A percentile compares a stretch with the other conserved stretches of the same genome.
These are phyloP conservation scores for Anagyrus pseudococci DNA, from an alignment of 2,888 invertebrate genomes.

Conservation along the genomic window DNA sequence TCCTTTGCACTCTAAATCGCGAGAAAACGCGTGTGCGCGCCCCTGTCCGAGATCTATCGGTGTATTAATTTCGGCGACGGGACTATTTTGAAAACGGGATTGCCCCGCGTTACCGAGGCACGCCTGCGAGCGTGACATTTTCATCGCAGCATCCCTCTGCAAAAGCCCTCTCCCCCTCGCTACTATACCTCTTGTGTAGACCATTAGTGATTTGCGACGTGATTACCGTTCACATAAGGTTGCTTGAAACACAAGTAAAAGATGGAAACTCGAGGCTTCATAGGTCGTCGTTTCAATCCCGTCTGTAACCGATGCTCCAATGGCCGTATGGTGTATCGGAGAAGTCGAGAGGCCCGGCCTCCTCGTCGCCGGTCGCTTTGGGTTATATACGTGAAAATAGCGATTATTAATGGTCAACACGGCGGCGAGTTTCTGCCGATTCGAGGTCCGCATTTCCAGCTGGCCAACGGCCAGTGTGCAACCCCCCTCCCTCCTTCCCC, in stretches of 20 bases:
- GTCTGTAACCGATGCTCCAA: too few species aligned
- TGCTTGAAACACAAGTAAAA: too few species aligned
- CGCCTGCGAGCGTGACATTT: slow-evolving; percentile 4
- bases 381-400: slow-evolving; percentile 28
- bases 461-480: slow-evolving; percentile 27
- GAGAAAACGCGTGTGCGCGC: too few species aligned
- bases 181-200: too few species aligned
- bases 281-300: too few species aligned
- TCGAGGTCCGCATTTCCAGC: slow-evolving; percentile 28
- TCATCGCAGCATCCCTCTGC: slow-evolving; percentile 1
- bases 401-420: slow-evolving; percentile 23
- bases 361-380: too few species aligned
- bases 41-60: slow-evolving; percentile 12
- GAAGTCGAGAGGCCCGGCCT: too few species aligned
- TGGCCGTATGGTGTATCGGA: too few species aligned
- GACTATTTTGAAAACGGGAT: slow-evolving; percentile 15
- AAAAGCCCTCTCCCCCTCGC: background rate
- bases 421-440: slow-evolving; percentile 23
- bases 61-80: slow-evolving; percentile 14
- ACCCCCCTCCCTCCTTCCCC: too few species aligned
- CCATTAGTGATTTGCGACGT: background rate
- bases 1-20: background rate
- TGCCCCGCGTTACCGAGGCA: background rate
- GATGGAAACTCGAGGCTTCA: too few species aligned
- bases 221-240: too few species aligned